Conservation (phyloP, 2,797 vertebrate species). For the Chaenodraco wilsoni region DNA sequence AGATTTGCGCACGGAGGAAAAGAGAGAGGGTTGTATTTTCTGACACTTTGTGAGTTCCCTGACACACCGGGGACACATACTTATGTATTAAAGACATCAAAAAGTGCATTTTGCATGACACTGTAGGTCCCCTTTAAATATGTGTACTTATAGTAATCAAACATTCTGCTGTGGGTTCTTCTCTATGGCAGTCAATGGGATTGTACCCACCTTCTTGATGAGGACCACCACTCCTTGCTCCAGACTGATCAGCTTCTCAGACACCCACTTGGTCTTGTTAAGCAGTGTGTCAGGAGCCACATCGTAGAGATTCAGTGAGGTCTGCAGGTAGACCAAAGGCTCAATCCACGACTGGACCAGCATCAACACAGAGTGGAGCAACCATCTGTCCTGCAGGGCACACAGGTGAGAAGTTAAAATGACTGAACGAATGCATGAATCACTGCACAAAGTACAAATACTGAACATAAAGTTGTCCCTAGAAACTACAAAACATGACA, state of each 20-base stretch:
- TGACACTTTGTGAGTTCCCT: no score
- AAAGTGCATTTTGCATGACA: no score
- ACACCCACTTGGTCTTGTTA: slow-evolving; percentile 85
- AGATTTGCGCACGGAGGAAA: no score
- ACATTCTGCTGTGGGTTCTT: not conserved
- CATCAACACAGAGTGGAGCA: slow-evolving; percentile 83
- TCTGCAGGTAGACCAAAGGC: slow-evolving; percentile 81
- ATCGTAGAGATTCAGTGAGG: slow-evolving; percentile 75
- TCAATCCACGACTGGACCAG: slow-evolving; percentile 84
- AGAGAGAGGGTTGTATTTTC: no score
- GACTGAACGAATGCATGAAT: not conserved
- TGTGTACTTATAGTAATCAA: no score
- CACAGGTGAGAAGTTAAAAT: not conserved
- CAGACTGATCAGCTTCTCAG: slow-evolving; percentile 82
- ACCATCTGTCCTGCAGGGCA: slow-evolving; percentile 78
- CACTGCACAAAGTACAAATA: not conserved
- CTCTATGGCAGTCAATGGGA: not conserved
- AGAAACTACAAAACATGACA: not conserved
- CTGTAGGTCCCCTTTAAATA: no score
- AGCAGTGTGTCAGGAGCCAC: slow-evolving; percentile 75
- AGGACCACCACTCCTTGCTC: slow-evolving; percentile 84
- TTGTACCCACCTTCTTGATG: slow-evolving; percentile 76
- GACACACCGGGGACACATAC: no score
- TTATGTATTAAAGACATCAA: no score
- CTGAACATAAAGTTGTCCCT: not conserved